phyloP scores from a whole-genome alignment of 2,888 invertebrate species.

The Apodemia zela region DNA sequence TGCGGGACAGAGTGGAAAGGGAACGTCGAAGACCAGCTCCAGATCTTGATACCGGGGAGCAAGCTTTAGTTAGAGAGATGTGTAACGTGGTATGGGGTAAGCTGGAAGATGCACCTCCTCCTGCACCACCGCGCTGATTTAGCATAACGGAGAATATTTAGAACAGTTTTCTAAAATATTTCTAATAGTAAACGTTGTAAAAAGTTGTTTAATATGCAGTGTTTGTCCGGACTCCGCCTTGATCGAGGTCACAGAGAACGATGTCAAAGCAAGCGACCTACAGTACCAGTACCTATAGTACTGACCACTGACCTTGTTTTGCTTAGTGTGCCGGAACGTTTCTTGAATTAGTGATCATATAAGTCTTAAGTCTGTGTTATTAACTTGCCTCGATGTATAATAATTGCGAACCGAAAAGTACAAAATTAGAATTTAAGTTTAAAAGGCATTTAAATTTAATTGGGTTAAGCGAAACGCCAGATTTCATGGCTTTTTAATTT shows the following conservation, averaged over 20 bases:
- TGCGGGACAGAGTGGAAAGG: slow-evolving; percentile 91
- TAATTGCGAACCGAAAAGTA: slow-evolving; percentile 18
- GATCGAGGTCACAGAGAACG: slow-evolving; percentile 64
- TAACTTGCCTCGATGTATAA: slow-evolving; percentile 14
- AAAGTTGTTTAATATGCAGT: slow-evolving; percentile 48
- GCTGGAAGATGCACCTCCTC: slow-evolving; percentile 90
- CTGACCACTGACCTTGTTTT: slow-evolving; percentile 66
- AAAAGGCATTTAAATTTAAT: not conserved
- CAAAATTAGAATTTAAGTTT: slow-evolving; percentile 21
- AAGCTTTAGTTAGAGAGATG: slow-evolving; percentile 96
- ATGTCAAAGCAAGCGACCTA: slow-evolving; percentile 62
- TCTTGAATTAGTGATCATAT: slow-evolving; percentile 30
- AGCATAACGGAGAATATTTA: slow-evolving; percentile 7
- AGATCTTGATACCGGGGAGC: slow-evolving; percentile 92
- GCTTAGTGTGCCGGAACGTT: slow-evolving; percentile 39
- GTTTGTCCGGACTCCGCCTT: slow-evolving; percentile 61
- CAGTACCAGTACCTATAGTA: slow-evolving; percentile 55
- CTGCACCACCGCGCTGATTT: slow-evolving; percentile 61
- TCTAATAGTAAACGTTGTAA: slow-evolving; percentile 36
- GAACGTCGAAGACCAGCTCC: slow-evolving; percentile 81
- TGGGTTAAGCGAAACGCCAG: too few species aligned
- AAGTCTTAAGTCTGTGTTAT: slow-evolving; percentile 8
- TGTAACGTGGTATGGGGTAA: slow-evolving; percentile 97
- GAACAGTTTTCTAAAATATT: not conserved
- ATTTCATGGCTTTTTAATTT: not conserved